phyloP scores from a whole-genome alignment of 2,113 vertebrate genomes.

The zebrafish (Danio rerio) region DNA sequence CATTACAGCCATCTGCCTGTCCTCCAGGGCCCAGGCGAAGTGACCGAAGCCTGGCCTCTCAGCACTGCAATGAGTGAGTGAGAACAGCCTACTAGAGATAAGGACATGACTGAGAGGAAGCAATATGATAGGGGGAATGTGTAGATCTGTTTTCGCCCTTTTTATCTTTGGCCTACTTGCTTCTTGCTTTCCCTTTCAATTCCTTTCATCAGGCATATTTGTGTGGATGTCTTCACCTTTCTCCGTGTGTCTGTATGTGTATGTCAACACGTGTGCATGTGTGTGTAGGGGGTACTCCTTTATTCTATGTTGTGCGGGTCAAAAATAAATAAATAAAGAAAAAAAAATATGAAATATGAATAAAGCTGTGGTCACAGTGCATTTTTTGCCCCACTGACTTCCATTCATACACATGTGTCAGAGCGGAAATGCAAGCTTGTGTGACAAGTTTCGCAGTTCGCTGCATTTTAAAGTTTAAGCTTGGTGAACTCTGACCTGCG shows the following conservation, averaged over 20 bases:
- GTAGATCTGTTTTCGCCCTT: conserved; percentile 12
- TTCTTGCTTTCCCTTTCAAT: conserved; percentile 27
- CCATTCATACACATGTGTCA: too few species aligned
- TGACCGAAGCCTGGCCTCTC: conserved; percentile 64
- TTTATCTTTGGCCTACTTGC: conserved; percentile 18
- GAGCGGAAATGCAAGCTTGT: too few species aligned
- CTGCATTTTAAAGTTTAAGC: too few species aligned
- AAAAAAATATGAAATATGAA: too few species aligned
- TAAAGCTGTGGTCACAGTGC: too few species aligned
- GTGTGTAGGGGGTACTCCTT: not conserved
- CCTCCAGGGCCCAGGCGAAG: conserved; percentile 61
- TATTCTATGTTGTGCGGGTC: too few species aligned
- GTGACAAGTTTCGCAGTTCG: too few species aligned
- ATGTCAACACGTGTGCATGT: conserved; percentile 30
- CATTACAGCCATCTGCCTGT: conserved; percentile 69
- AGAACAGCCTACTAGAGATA: conserved; percentile 74
- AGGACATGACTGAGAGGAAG: conserved; percentile 62
- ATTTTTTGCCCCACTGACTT: too few species aligned
- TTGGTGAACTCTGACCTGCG: too few species aligned
- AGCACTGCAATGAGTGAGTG: conserved; percentile 73
- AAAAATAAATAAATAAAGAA: too few species aligned
- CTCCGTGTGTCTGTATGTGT: conserved; percentile 2
- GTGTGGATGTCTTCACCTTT: conserved; percentile 34
- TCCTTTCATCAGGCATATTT: conserved; percentile 32
- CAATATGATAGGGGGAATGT: conserved; percentile 51